A percentile compares a stretch with the other conserved stretches of the same genome.
Conservation (phyloP, 2,888 invertebrate genomes). For the Cremastobaeus sp. region DNA sequence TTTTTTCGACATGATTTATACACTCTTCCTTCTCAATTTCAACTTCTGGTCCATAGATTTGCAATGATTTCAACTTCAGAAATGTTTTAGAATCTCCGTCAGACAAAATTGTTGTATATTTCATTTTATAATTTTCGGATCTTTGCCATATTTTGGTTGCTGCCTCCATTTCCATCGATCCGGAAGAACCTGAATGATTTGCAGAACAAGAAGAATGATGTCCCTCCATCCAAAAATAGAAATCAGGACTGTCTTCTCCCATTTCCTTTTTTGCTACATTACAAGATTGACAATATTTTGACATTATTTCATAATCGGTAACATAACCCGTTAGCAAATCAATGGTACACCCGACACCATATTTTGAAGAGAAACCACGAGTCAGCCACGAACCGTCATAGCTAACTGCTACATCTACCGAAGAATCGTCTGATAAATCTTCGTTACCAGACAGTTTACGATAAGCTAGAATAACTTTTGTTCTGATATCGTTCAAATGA, state of each 20-base stretch:
- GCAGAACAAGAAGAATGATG: not conserved
- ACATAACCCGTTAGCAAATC: conserved; percentile 9
- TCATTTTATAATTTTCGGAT: conserved; percentile 3
- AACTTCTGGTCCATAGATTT: not conserved
- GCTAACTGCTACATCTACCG: no score
- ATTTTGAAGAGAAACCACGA: conserved; percentile 17
- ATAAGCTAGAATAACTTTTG: no score
- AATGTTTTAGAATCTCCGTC: conserved; percentile 20
- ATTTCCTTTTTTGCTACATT: not conserved
- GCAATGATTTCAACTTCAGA: conserved; percentile 11
- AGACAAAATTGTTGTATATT: conserved; percentile 6
- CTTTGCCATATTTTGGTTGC: conserved; percentile 2
- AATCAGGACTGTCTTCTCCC: conserved; percentile 8
- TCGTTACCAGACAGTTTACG: no score
- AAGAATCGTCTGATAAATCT: no score
- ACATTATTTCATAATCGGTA: conserved; percentile 4
- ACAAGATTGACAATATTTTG: conserved; percentile 2
- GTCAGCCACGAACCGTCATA: conserved; percentile 17
- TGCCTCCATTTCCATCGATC: conserved; percentile 20
- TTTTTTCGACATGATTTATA: not conserved
- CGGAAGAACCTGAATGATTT: conserved; percentile 14
- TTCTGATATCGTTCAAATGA: no score
- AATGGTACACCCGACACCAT: conserved; percentile 7
- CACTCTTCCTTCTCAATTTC: not conserved
- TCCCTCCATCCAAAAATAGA: conserved; percentile 11